Evolutionary conservation across 2,797 vertebrate species (phyloP), one percentile per base, ranked within the genome.

Genomic region (Premnoplex brunnescens): DNA sequence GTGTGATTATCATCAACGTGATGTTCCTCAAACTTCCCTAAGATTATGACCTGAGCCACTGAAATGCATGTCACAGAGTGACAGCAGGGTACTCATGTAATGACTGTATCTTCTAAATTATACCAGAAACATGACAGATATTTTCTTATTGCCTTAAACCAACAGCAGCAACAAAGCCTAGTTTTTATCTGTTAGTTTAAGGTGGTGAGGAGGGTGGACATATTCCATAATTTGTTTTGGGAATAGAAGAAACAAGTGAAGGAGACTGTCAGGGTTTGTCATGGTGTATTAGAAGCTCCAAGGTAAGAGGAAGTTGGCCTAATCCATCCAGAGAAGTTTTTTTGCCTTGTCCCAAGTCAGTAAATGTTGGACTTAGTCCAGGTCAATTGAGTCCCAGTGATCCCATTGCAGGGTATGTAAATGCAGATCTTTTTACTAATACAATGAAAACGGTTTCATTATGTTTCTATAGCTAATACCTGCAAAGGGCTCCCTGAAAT

Each of bases 361-460:
- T 14, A 84, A 74, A 52, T 30, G 9, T 20, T 80, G 32, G 30
- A 72, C 37, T 14, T 44, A 59, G 19, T 34, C 19, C 36, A 76
- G 28, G 8, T 71, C 48, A 51, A 0, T 0, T 32, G 22, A 67
- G 36, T 66, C 52, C 28, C 9, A 51, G 5, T 12, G 13, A 71
- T 44, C 16, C 36, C 30, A 52, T 7, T 9, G 39, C 36, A 44
- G 14, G 16, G 2, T 12, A 16, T 37, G 21, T 44, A 77, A 67
- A 52, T 74, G 36, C 48, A 89, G 52, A 34, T 6, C 8, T 8
- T 32, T 24, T 24, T n/a, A 46, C 23, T 52, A 34, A 76, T 26
- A 59, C 6, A n/a, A n/a, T 44, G 48, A 6, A 80, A 67, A 69
- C 26, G 1, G 7, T 59, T 86, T 63, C 10, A 18, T 60, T 89